Base-by-base conservation (phyloP, 2,113 vertebrate genomes). In the Azemiops feae region DNA sequence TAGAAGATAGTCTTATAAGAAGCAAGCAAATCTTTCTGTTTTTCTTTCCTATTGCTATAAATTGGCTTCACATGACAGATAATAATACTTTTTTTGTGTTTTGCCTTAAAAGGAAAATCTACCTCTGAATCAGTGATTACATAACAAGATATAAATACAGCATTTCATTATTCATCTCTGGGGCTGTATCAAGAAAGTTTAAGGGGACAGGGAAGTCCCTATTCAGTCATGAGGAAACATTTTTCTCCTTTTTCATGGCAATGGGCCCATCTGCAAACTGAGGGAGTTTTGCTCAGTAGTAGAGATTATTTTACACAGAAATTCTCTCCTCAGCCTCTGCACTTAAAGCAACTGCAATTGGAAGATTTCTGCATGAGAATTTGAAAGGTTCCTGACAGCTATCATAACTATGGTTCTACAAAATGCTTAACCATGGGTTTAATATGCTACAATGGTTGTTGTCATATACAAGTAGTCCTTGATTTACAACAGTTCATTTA, bases 81-180 rank as follows among this genome's bases (percentile, higher is more conserved):
- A 88, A 95, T 94, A 92, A 89, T 92, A 94, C 92, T 93, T 92
- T 94, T 95, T 57, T 92, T 89, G 95, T 91, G 91, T 93, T 97
- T 97, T 97, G 95, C 97, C 96, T 96, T 96, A 97, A 97, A 97
- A 97, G 97, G 97, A 96, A 96, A 97, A 95, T 95, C 34, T 0
- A 3, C 91, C 87, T 95, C 92, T 94, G 93, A 18, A 74, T 93
- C 95, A 94, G 94, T 43, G 34, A 81, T 81, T 81, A 43, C 34
- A 14, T 95, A 95, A 95, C 90, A 39, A 93, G 30, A 47, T n/a
- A 53, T 58, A 89, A 47, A 92, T 64, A 10, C 52, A 85, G 52
- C 23, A 93, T 96, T 92, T 94, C 92, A 4, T 94, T 95, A 92
- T 92, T 95, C 85, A n/a, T 50, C 53, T 25, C 1, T 89, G 4